Base-by-base conservation (phyloP, 2,888 invertebrate species). In the Catocala nupta region DNA sequence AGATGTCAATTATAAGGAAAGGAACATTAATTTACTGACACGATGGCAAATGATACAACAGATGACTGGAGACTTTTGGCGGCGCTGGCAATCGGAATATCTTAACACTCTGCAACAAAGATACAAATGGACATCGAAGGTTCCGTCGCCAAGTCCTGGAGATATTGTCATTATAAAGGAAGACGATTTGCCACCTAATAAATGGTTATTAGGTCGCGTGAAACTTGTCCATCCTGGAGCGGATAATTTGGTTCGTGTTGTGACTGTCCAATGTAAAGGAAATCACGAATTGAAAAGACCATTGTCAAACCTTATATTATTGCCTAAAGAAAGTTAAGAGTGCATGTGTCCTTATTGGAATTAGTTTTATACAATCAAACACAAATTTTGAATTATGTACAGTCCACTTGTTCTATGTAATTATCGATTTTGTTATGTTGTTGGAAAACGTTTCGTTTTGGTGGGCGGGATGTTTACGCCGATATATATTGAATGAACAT, bases 241-340 rank as follows among this genome's bases (percentile, higher is more conserved):
- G 7, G 48, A 48, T 16, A 16, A 48, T 16, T 16, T 48, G 16
- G 48, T 48, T 7, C 48, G 25, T 48, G 48, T 48, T 48, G 48
- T 48, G 8, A 48, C 16, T 16, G 48, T 48, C 12, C 48, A 48
- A 10, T 48, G 48, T 16, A 25, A 48, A 48, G 48, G 48, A 16
- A 16, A 48, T 25, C 16, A 48, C 5, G 9, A 16, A 16, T 16
- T 48, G 5, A 48, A 48, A 3, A 16, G 48, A 3, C 39, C 39
- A 39, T 3, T 39, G 39, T 49, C 56, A 48, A 56, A 56, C 48
- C 56, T 56, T 48, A 39, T 56, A 47, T 13, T 8, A 0, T 13
- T 13, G 1, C 16, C 6, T 8, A 47, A 47, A 1, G 47, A 16
- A 16, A 16, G 1, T 2, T 16, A 16, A 2, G 2, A 16, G 1